These are phyloP conservation scores for Blera fallax DNA, from an alignment of 2,888 invertebrate species.

Conservation along the genomic window DNA sequence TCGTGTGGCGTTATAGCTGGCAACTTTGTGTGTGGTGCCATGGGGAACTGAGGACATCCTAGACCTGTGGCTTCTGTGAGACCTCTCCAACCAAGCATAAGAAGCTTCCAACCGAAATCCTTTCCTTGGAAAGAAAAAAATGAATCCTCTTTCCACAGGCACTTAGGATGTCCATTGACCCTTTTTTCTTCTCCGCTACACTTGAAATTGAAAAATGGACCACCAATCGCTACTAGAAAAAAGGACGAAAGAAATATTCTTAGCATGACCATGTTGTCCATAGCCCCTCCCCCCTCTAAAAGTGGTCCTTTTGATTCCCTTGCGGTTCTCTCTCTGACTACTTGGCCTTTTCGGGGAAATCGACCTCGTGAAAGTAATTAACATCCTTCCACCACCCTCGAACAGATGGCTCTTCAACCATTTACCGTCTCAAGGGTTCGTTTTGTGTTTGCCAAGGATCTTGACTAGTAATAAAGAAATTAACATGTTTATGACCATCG, in stretches of 20 bases:
- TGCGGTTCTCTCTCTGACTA: slow-evolving; percentile 14
- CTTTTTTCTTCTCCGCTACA: slow-evolving; percentile 29
- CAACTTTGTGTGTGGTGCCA: background rate
- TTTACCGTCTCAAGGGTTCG: slow-evolving; percentile 62
- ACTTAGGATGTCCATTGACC: slow-evolving; percentile 33
- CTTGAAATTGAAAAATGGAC: slow-evolving; percentile 16
- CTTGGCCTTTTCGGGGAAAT: slow-evolving; percentile 40
- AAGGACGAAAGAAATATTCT: background rate
- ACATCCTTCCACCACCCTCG: slow-evolving; percentile 48
- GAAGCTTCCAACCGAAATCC: slow-evolving; percentile 22
- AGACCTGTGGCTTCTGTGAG: background rate
- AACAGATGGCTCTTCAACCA: slow-evolving; percentile 42
- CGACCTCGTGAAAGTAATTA: slow-evolving; percentile 67
- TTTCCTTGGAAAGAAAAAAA: background rate
- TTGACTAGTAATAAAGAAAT: slow-evolving; percentile 70
- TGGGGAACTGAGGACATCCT: background rate
- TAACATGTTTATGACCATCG: slow-evolving; percentile 72
- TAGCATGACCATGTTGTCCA: slow-evolving; percentile 5
- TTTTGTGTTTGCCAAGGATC: slow-evolving; percentile 65
- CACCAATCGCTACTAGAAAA: slow-evolving; percentile 13
- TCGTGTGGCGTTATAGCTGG: background rate
- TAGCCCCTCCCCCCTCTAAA: background rate
- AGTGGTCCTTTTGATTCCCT: slow-evolving; percentile 38
- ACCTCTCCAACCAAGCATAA: slow-evolving; percentile 9
- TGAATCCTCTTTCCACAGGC: background rate